Evolutionary conservation across 1,140 invertebrate genomes (phyloP), one percentile per base, ranked within the genome.

Genomic region (Akabosia matsudoensis): DNA sequence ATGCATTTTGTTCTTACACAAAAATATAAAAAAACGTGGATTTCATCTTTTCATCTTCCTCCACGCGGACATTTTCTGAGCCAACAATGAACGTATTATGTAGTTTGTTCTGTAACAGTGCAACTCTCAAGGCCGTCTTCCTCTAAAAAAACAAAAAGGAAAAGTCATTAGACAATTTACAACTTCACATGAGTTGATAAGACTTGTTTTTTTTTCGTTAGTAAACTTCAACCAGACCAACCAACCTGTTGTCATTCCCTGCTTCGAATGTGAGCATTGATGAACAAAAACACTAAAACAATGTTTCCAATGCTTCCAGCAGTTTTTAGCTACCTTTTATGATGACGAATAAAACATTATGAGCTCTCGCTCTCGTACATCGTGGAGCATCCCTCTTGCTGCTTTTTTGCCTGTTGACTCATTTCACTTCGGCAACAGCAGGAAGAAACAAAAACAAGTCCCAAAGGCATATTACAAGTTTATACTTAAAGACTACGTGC

Each of bases 321-420:
- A n/a, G n/a, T n/a, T n/a, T n/a, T n/a, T n/a, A 61, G 24, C 61
- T 31, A 67, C 61, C 61, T 67, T 67, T 67, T 31, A 67, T 67
- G 7, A 67, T 3, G 7, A 67, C n/a, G n/a, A n/a, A n/a, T n/a
- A n/a, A n/a, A n/a, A n/a, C n/a, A n/a, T n/a, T n/a, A n/a, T n/a
- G n/a, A n/a, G n/a, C n/a, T n/a, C n/a, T n/a, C n/a, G n/a, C n/a
- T n/a, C n/a, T n/a, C n/a, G n/a, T n/a, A n/a, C n/a, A n/a, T n/a
- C n/a, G n/a, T n/a, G n/a, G n/a, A n/a, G n/a, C n/a, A n/a, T n/a
- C n/a, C n/a, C n/a, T n/a, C n/a, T 61, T 61, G 54, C 24, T 61
- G 54, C n/a, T 24, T 22, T 61, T 61, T 61, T 22, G 45, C 10
- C 45, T 51, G n/a, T 13, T n/a, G n/a, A 51, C 54, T 24, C 54